phyloP scores from a whole-genome alignment of 1,140 invertebrate species.

The Theocolax elegans region DNA sequence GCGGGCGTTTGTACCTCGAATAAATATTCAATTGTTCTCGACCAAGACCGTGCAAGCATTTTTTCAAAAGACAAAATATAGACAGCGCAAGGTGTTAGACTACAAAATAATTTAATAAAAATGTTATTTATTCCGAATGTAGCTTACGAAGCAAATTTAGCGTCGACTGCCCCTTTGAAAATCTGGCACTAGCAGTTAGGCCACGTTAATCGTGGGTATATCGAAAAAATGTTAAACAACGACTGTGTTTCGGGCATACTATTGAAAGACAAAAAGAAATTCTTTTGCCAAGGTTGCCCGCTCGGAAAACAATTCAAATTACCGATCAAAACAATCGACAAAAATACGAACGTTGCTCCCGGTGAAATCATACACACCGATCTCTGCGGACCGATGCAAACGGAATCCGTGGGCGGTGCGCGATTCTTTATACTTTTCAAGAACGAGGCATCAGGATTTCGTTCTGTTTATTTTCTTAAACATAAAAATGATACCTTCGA shows the following conservation, averaged over 20 bases:
- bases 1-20: too few species aligned
- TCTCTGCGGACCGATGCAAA: conserved; percentile 62
- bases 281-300: conserved; percentile 56
- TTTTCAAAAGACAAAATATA: too few species aligned
- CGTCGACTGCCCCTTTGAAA: background rate
- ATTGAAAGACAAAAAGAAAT: conserved; percentile 17
- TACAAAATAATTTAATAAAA: too few species aligned
- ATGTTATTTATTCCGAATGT: too few species aligned
- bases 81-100: too few species aligned
- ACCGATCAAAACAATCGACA: conserved; percentile 44
- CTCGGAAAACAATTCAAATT: conserved; percentile 41
- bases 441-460: too few species aligned
- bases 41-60: too few species aligned
- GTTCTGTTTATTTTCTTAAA: too few species aligned
- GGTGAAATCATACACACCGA: conserved; percentile 59
- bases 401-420: conserved; percentile 55
- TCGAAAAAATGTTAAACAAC: background rate
- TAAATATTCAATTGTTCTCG: too few species aligned
- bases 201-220: background rate
- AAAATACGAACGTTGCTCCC: conserved; percentile 41
- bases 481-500: too few species aligned
- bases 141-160: background rate
- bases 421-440: conserved; percentile 64
- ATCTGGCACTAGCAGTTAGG: background rate
- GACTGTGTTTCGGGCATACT: conserved; percentile 10